phyloP scores from a whole-genome alignment of 2,888 invertebrate species.

The Drosophila hamatofila region DNA sequence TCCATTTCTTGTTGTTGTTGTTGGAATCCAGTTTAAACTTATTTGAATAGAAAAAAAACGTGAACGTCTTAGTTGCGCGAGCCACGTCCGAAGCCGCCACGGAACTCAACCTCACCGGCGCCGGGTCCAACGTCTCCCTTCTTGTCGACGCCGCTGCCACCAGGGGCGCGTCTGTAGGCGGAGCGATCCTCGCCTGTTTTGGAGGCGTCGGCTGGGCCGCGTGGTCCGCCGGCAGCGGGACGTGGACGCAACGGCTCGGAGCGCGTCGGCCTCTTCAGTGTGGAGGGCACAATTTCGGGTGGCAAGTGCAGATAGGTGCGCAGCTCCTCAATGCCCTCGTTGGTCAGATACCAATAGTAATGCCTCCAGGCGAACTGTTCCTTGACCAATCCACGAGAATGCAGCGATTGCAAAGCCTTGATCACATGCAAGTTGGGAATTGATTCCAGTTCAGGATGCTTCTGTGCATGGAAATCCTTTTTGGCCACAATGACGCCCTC shows the following conservation, averaged over 20 bases:
- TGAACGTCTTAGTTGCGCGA: conserved; percentile 84
- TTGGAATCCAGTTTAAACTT: conserved; percentile 28
- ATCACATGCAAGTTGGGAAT: conserved; percentile 99
- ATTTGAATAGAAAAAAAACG: conserved; percentile 63
- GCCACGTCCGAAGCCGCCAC: conserved; percentile 93
- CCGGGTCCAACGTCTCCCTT: conserved; percentile 99
- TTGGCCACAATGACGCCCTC: conserved; percentile 99
- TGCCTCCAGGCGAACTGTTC: conserved; percentile 99
- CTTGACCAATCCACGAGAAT: conserved; percentile 98
- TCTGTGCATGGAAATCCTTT: conserved; percentile 99
- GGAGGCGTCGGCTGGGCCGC: conserved; percentile 88
- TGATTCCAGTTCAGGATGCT: conserved; percentile 97
- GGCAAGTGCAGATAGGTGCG: conserved; percentile 98
- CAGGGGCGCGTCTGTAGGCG: conserved; percentile 92
- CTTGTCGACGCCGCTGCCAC: conserved; percentile 92
- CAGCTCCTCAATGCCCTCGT: conserved; percentile 98
- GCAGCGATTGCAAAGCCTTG: conserved; percentile 98
- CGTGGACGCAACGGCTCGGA: conserved; percentile 94
- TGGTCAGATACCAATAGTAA: conserved; percentile 99
- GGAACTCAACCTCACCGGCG: conserved; percentile 96
- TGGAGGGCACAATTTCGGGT: conserved; percentile 99
- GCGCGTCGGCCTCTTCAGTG: conserved; percentile 95
- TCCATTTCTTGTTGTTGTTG: conserved; percentile 29
- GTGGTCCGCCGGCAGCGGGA: conserved; percentile 88
- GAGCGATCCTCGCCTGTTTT: conserved; percentile 93